Conservation (phyloP, 2,888 invertebrate species). For the Digitonthophagus gazella region DNA sequence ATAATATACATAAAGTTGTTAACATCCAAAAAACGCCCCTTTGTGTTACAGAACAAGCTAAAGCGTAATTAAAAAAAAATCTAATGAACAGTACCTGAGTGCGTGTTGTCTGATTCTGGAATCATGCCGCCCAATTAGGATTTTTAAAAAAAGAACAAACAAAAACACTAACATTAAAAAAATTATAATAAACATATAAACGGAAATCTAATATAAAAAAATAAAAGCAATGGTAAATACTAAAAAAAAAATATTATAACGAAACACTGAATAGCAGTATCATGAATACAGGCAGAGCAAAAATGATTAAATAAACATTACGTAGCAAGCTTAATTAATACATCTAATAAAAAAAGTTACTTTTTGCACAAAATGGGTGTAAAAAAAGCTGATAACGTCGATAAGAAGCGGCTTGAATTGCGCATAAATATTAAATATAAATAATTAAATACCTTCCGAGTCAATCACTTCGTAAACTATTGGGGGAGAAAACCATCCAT, state of each 20-base stretch:
- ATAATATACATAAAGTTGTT: no score
- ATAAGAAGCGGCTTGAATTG: not conserved
- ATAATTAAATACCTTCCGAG: constrained; percentile 17
- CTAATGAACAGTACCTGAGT: constrained; percentile 43
- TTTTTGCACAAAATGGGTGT: constrained; percentile 1
- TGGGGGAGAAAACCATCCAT: constrained; percentile 22
- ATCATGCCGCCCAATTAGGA: constrained; percentile 40
- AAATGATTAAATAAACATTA: not conserved
- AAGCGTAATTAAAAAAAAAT: constrained; percentile 16
- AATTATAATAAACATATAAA: not conserved
- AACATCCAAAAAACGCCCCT: not conserved
- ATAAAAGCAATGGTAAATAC: constrained; percentile 3
- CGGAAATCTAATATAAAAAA: not conserved
- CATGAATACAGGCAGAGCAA: constrained; percentile 8
- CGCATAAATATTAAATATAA: not conserved
- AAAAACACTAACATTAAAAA: constrained; percentile 36
- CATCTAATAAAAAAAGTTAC: not conserved
- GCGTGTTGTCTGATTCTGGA: constrained; percentile 48
- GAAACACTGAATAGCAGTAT: constrained; percentile 9
- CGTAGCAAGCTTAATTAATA: constrained; percentile 1
- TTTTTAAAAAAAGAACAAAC: constrained; percentile 46
- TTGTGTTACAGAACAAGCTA: constrained; percentile 1
- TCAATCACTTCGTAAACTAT: constrained; percentile 22
- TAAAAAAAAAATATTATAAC: constrained; percentile 5
- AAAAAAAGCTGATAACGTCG: not conserved